These are phyloP conservation scores for Siniperca undulata DNA, from an alignment of 2,797 vertebrate genomes.

Conservation along the genomic window DNA sequence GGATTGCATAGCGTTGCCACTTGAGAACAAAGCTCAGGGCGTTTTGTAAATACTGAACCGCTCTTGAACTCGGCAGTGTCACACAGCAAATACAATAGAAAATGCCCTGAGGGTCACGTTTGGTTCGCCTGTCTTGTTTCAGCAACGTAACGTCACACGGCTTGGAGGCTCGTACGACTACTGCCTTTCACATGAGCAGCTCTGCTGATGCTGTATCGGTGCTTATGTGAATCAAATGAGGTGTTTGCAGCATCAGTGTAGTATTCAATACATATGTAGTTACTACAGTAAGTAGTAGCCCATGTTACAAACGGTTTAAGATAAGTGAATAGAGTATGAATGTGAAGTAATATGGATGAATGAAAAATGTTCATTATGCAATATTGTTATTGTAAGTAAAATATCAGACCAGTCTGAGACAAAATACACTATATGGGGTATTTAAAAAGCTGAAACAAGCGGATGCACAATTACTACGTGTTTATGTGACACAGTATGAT, in stretches of 20 bases:
- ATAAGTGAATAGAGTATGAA: too few relatives aligned
- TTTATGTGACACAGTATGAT: not conserved
- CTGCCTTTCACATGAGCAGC: not conserved
- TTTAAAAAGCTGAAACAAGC: not conserved
- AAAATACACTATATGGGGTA: not conserved
- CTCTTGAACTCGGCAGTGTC: not conserved
- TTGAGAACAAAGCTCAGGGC: not conserved
- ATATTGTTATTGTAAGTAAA: not conserved
- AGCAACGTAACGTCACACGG: not conserved
- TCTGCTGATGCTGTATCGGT: not conserved
- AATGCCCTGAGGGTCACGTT: too few relatives aligned
- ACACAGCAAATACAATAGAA: not conserved
- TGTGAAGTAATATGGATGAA: not conserved
- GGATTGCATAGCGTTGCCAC: rapidly evolving
- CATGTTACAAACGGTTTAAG: too few relatives aligned
- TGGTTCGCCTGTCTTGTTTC: not conserved
- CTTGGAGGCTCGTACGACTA: not conserved
- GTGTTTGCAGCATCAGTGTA: not conserved
- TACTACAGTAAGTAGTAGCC: not conserved
- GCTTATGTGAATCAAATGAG: not conserved
- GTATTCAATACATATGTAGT: not conserved
- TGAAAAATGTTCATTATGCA: not conserved
- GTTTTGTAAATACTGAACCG: rapidly evolving
- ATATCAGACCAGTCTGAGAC: not conserved
- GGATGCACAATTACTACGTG: too few relatives aligned